A percentile compares a stretch with the other conserved stretches of the same genome.
Conservation (phyloP, 2,113 vertebrate genomes). For the Saguinus midas region DNA sequence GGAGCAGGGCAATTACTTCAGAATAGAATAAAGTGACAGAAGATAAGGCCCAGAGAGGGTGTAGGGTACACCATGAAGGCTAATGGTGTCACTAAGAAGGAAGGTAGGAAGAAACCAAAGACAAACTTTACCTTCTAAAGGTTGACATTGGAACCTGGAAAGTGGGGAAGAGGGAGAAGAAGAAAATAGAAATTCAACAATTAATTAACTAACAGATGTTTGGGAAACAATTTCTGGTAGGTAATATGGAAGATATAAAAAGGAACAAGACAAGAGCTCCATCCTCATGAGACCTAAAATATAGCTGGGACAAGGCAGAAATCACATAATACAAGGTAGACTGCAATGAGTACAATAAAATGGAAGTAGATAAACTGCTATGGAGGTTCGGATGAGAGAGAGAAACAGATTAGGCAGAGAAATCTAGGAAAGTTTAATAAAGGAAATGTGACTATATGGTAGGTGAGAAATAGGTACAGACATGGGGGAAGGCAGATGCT, state of each 20-base stretch:
- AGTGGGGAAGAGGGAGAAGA: background rate
- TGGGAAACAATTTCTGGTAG: background rate
- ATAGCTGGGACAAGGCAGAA: background rate
- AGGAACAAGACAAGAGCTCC: background rate
- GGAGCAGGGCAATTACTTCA: background rate
- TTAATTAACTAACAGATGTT: constrained; percentile 17
- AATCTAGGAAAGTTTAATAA: background rate
- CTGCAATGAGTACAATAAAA: background rate
- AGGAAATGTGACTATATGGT: background rate
- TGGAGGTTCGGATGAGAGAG: background rate
- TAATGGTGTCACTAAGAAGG: background rate
- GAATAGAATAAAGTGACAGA: background rate
- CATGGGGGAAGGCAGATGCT: background rate
- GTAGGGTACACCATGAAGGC: background rate
- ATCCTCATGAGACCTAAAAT: background rate
- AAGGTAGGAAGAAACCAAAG: background rate
- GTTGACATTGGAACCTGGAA: background rate
- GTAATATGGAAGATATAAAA: constrained; percentile 37
- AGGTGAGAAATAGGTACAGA: background rate
- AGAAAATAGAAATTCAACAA: constrained; percentile 22
- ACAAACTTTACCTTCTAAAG: background rate
- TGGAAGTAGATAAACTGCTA: background rate
- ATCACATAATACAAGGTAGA: background rate
- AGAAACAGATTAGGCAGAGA: background rate
- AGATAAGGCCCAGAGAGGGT: background rate